Evolutionary conservation across 2,888 invertebrate species (phyloP).

Genomic region (Aspidiotus destructor): DNA sequence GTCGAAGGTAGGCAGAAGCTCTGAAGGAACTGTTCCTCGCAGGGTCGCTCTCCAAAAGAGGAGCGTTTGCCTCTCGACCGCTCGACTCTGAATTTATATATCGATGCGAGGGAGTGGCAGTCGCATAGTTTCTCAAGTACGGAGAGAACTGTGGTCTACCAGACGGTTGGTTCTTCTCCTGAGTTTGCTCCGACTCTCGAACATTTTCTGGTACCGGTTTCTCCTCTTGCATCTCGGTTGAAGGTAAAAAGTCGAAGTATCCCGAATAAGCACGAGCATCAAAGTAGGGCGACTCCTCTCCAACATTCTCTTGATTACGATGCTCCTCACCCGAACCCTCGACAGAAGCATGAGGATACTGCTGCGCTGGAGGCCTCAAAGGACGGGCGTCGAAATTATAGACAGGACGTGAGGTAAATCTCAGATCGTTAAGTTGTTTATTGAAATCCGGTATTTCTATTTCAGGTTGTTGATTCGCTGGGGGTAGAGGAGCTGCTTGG

Average conservation of each 20-base stretch:
- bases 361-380: not conserved
- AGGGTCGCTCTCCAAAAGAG: not conserved
- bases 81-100: conserved; percentile 16
- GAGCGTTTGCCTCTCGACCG: conserved; percentile 5
- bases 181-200: not conserved
- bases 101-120: conserved; percentile 19
- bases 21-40: conserved; percentile 14
- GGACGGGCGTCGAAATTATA: not conserved
- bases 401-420: not conserved
- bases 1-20: conserved; percentile 23
- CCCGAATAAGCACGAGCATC: conserved; percentile 22
- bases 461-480: not conserved
- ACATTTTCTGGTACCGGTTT: conserved; percentile 3
- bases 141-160: conserved; percentile 3
- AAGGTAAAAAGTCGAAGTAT: conserved; percentile 24
- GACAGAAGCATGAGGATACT: not conserved
- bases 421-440: not conserved
- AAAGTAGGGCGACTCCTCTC: not conserved
- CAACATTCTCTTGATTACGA: conserved; percentile 7
- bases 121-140: conserved; percentile 24
- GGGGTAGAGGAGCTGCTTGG: not conserved
- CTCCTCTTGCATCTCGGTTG: conserved; percentile 7
- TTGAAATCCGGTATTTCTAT: not conserved
- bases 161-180: not conserved
- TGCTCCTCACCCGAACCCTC: conserved; percentile 3